These are phyloP conservation scores for Rhyacophila evoluta DNA, from an alignment of 2,888 invertebrate genomes.

Conservation along the genomic window DNA sequence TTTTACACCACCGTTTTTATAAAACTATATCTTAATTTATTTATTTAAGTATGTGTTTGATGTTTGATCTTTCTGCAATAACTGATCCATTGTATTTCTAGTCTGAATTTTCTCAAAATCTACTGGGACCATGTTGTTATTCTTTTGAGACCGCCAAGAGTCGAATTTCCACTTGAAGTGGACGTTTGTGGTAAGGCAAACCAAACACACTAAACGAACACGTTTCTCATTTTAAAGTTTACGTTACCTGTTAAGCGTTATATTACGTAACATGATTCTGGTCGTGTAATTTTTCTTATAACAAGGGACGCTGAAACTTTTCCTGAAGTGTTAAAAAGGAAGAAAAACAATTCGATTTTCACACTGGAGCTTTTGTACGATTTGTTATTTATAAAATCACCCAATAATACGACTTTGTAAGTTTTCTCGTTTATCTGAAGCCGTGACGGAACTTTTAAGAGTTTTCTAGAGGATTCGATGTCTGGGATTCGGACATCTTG, in stretches of 20 bases:
- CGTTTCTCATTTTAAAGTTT: conserved; percentile 19
- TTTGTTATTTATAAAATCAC: neutral
- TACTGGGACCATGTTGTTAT: neutral
- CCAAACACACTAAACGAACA: conserved; percentile 13
- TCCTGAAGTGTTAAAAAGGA: neutral
- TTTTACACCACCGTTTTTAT: too few species aligned
- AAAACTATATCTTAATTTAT: too few species aligned
- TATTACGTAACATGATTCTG: conserved; percentile 5
- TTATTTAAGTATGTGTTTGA: too few species aligned
- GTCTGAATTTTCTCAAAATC: neutral
- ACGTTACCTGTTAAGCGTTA: conserved; percentile 9
- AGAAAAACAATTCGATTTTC: conserved; percentile 7
- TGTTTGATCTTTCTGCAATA: neutral
- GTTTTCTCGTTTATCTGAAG: neutral
- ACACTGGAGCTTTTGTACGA: neutral
- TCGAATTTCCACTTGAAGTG: neutral
- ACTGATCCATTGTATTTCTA: neutral
- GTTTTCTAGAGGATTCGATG: too few species aligned
- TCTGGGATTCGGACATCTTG: neutral
- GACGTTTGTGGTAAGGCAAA: conserved; percentile 9
- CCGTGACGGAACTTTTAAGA: neutral
- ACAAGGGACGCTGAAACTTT: neutral
- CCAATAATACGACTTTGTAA: neutral
- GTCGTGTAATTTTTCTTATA: neutral
- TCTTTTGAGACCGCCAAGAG: conserved; percentile 8